Conservation (phyloP, 2,888 invertebrate genomes). For the Invenusta paracnida region DNA sequence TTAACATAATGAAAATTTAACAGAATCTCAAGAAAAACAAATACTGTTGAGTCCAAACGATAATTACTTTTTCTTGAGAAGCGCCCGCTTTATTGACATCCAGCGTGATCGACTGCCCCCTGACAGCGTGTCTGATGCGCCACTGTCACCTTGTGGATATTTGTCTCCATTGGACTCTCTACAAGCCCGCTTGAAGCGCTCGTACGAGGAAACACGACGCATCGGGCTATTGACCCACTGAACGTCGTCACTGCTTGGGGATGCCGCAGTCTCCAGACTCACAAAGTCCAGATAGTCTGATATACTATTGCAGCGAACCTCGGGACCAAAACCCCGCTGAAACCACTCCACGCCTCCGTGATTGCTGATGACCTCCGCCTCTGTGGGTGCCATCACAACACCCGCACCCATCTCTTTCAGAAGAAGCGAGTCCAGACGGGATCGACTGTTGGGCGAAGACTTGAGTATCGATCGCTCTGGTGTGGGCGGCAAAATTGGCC, state of each 20-base stretch:
- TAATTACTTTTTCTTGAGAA: no score
- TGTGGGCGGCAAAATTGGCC: not conserved
- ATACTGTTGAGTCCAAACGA: no score
- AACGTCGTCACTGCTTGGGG: not conserved
- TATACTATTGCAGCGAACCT: not conserved
- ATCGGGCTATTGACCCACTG: not conserved
- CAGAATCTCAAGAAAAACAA: no score
- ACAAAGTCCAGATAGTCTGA: slow-evolving; percentile 11
- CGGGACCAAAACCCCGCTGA: not conserved
- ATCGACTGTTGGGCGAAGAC: no score
- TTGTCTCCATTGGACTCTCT: no score
- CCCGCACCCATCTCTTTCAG: not conserved
- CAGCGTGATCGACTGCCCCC: no score
- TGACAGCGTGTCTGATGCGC: no score
- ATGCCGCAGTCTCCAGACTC: not conserved
- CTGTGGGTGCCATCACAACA: not conserved
- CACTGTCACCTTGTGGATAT: no score
- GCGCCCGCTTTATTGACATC: no score
- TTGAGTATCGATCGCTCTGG: not conserved
- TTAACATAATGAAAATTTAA: no score
- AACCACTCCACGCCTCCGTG: not conserved
- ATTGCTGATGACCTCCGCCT: not conserved
- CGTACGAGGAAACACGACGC: not conserved
- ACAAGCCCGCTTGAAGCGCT: not conserved
- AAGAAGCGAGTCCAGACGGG: not conserved